A percentile compares a stretch with the other conserved stretches of the same genome.
These are phyloP conservation scores for Onychorhynchus coronatus DNA, from an alignment of 2,113 vertebrate species.

Conservation along the genomic window DNA sequence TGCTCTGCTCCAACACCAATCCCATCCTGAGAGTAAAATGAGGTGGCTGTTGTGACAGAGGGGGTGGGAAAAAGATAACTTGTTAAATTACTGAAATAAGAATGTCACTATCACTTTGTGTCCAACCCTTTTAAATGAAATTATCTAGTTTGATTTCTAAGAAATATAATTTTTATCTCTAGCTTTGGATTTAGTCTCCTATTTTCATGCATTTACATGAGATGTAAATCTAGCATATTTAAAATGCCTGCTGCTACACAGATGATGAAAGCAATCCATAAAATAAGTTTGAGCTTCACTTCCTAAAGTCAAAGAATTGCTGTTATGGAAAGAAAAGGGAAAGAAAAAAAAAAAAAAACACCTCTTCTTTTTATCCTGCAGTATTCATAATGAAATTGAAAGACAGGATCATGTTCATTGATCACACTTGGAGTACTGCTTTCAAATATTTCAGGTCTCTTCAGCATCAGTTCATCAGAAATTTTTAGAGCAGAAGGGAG, in stretches of 20 bases:
- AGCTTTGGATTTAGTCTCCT: background rate
- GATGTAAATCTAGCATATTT: constrained; percentile 15
- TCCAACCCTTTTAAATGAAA: background rate
- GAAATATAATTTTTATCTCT: background rate
- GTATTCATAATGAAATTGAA: background rate
- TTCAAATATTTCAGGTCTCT: background rate
- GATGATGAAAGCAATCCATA: background rate
- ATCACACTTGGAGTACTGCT: background rate
- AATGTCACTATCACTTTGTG: background rate
- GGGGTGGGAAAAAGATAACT: background rate
- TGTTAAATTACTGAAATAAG: background rate
- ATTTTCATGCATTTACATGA: constrained; percentile 37
- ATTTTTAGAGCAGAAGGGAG: background rate
- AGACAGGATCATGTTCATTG: background rate
- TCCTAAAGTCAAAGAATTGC: constrained; percentile 6
- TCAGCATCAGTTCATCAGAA: background rate
- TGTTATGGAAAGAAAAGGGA: background rate
- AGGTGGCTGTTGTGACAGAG: background rate
- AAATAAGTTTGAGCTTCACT: constrained; percentile 10
- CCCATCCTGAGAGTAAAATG: background rate
- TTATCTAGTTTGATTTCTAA: background rate
- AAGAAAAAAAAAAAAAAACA: background rate
- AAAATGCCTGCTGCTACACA: background rate
- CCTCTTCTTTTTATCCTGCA: background rate
- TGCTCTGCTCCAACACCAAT: background rate